Percentiles rank a stretch among this genome's conserved stretches.
Conservation (phyloP, 2,113 vertebrate genomes). For the Ceratotherium simum region DNA sequence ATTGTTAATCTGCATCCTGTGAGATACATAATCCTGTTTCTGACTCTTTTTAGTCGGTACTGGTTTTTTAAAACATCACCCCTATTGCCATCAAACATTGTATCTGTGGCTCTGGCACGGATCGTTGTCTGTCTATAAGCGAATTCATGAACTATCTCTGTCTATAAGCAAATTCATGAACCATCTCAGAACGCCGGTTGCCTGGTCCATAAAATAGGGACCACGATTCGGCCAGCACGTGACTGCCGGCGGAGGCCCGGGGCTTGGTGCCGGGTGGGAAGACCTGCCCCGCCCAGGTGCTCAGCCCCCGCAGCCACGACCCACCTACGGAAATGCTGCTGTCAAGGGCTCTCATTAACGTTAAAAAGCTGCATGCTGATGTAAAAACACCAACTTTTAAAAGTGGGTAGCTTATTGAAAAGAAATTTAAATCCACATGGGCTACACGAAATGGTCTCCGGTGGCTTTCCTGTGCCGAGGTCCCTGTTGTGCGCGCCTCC, state of each 20-base stretch:
- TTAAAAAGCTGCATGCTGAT: background rate
- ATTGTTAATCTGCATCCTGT: too few relatives aligned
- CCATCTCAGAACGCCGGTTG: background rate
- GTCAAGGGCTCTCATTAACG: background rate
- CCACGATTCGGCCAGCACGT: background rate
- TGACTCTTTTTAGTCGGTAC: background rate
- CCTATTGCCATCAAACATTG: background rate
- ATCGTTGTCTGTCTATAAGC: rapidly evolving
- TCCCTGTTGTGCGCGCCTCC: too few relatives aligned
- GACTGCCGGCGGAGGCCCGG: too few relatives aligned
- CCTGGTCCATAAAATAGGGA: background rate
- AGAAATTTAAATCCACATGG: background rate
- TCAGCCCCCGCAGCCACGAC: background rate
- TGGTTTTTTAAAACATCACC: too few relatives aligned
- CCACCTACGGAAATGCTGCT: background rate
- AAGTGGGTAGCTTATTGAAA: background rate
- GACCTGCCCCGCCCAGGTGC: background rate
- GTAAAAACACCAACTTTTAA: background rate
- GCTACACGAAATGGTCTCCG: background rate
- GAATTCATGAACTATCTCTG: too few relatives aligned
- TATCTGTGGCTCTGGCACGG: background rate
- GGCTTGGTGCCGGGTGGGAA: too few relatives aligned
- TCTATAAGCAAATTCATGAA: background rate
- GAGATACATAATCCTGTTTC: background rate
- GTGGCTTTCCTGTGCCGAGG: background rate